Base-by-base conservation (phyloP, 2,888 invertebrate genomes). In the Fragum whitleyi region DNA sequence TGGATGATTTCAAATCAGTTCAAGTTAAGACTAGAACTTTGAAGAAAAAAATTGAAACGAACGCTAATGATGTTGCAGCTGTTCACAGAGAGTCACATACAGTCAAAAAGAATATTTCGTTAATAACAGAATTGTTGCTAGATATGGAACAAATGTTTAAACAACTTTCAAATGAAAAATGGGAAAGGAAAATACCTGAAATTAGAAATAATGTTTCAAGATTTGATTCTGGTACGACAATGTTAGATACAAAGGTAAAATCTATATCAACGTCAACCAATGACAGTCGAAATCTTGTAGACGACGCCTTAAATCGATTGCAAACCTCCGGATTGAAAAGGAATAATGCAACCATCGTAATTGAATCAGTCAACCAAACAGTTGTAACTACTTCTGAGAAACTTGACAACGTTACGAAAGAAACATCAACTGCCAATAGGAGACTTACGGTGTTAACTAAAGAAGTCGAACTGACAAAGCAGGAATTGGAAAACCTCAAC, bases 1-100 rank as follows among this genome's bases (percentile, higher is more conserved):
- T 85, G 79, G 65, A 79, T 61, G 36, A 62, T 23, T 79, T 77
- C 53, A 77, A 75, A 39, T 14, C 0, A n/a, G 47, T 83, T 11
- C 83, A 77, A 51, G 55, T 32, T n/a, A 55, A 65, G 36, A n/a
- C 32, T 6, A 55, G 55, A 16, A 55, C 42, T 47, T 65, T 76
- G 9, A 42, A 62, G 21, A 36, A 28, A 28, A 36, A 29, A 7
- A 7, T 62, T n/a, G 42, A 62, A n/a, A 19, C 32, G 0, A 53
- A 53, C 11, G 21, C 69, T 0, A 28, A 59, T 51, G 74, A 42
- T 53, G 5, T 74, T 28, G n/a, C 21, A 5, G 36, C 62, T n/a
- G 9, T 61, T 1, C 29, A 62, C 26, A 57, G 57, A 21, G 47
- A 28, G 19, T 21, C 69, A 16, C 19, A 23, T 55, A 42, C 14